These are phyloP conservation scores for Idaea straminata DNA, from an alignment of 2,888 invertebrate species.

Conservation along the genomic window DNA sequence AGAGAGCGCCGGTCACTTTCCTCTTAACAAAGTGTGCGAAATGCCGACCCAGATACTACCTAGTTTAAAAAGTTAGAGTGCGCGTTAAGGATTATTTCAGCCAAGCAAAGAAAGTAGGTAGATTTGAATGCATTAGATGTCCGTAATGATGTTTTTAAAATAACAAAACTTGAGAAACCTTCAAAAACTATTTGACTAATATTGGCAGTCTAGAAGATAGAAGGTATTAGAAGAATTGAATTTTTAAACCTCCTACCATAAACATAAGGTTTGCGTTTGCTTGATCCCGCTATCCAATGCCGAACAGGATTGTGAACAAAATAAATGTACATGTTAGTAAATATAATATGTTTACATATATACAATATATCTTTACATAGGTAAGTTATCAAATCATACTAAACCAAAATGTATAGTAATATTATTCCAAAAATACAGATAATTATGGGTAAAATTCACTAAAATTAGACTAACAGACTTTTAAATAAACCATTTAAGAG, in stretches of 20 bases:
- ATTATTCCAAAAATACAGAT: not conserved
- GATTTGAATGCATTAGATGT: too few relatives aligned
- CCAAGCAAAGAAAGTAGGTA: too few relatives aligned
- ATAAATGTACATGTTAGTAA: constrained; percentile 67
- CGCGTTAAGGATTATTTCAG: too few relatives aligned
- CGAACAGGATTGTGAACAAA: constrained; percentile 69
- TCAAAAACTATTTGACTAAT: not conserved
- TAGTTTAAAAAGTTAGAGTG: too few relatives aligned
- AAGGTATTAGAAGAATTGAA: constrained; percentile 46
- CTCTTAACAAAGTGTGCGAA: too few relatives aligned
- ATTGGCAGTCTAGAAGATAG: constrained; percentile 37
- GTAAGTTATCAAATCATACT: not conserved
- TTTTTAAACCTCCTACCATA: constrained; percentile 76
- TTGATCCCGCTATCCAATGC: constrained; percentile 73
- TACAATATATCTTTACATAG: not conserved
- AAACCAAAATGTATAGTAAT: not conserved
- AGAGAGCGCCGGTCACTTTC: too few relatives aligned
- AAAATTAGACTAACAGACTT: too few relatives aligned
- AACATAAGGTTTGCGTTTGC: constrained; percentile 67
- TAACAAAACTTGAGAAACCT: not conserved
- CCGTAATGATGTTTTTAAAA: not conserved
- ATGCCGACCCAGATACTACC: too few relatives aligned
- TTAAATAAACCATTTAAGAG: too few relatives aligned
- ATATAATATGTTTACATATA: constrained; percentile 20
- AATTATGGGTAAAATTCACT: too few relatives aligned